Evolutionary conservation across 2,113 vertebrate genomes (phyloP).

Genomic region (Heterocephalus glaber): DNA sequence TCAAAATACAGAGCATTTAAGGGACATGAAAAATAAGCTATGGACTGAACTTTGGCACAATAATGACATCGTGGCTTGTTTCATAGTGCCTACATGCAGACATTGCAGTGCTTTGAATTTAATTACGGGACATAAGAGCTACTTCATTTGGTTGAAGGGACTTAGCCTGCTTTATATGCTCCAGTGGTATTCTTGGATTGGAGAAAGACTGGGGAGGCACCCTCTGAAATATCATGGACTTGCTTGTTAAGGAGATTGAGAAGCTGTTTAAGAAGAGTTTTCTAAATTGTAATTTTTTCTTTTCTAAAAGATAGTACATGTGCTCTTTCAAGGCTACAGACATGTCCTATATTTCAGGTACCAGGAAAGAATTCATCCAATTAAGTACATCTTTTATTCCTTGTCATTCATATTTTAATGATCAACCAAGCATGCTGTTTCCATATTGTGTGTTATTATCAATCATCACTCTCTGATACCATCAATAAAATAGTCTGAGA

Average conservation of each 20-base stretch:
- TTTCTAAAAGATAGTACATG: not conserved
- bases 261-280: slow-evolving; percentile 15
- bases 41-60: not conserved
- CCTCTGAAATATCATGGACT: not conserved
- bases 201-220: not conserved
- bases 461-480: slow-evolving; percentile 48
- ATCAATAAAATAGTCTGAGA: slow-evolving; percentile 59
- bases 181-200: not conserved
- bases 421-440: slow-evolving; percentile 55
- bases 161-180: not conserved
- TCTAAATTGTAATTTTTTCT: slow-evolving; percentile 5
- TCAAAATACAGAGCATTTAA: not conserved
- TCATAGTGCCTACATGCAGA: not conserved
- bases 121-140: not conserved
- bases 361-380: slow-evolving; percentile 13
- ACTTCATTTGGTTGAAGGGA: not conserved
- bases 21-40: not conserved
- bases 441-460: slow-evolving; percentile 60
- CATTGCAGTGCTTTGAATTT: not conserved
- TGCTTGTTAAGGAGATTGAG: slow-evolving; percentile 32
- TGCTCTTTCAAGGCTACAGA: slow-evolving; percentile 37
- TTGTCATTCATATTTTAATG: slow-evolving; percentile 60
- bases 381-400: slow-evolving; percentile 45
- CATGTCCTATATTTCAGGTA: slow-evolving; percentile 4
- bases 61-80: not conserved